Percentiles rank a stretch among this genome's conserved stretches.
Evolutionary conservation across 2,113 vertebrate species (phyloP).

Genomic region (Zapus hudsonius): DNA sequence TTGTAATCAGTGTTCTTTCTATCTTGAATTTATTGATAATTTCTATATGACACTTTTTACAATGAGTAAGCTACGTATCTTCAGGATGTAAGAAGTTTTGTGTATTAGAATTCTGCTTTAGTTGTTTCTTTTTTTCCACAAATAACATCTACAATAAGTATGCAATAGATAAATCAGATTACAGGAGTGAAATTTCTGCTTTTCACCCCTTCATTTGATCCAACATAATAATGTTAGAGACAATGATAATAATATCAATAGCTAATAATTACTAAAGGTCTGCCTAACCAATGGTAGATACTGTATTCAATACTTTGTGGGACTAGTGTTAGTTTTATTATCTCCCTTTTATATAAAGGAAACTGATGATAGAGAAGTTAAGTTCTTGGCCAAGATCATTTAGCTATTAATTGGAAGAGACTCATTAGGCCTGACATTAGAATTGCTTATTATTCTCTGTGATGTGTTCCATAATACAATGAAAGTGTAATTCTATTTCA

Average conservation of each 20-base stretch:
- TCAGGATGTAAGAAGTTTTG: neutral
- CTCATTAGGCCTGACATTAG: neutral
- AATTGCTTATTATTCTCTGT: conserved; percentile 35
- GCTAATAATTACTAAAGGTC: neutral
- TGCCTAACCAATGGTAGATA: neutral
- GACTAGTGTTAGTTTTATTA: conserved; percentile 23
- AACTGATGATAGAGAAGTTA: conserved; percentile 32
- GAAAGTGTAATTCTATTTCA: neutral
- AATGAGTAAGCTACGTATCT: neutral
- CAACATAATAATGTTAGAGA: neutral
- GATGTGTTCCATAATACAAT: conserved; percentile 12
- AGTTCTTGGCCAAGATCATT: conserved; percentile 18
- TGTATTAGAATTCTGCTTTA: neutral
- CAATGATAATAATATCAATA: neutral
- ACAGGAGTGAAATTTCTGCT: neutral
- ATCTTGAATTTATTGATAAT: conserved; percentile 30
- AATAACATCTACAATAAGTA: neutral
- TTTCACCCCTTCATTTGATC: neutral
- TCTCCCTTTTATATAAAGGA: conserved; percentile 36
- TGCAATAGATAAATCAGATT: neutral
- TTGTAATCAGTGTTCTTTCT: neutral
- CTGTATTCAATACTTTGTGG: neutral
- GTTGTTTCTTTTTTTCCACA: neutral
- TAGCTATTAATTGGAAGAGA: conserved; percentile 8
- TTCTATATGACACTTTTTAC: neutral